phyloP scores from a whole-genome alignment of 2,797 vertebrate species.

The Onychomys arenicola region DNA sequence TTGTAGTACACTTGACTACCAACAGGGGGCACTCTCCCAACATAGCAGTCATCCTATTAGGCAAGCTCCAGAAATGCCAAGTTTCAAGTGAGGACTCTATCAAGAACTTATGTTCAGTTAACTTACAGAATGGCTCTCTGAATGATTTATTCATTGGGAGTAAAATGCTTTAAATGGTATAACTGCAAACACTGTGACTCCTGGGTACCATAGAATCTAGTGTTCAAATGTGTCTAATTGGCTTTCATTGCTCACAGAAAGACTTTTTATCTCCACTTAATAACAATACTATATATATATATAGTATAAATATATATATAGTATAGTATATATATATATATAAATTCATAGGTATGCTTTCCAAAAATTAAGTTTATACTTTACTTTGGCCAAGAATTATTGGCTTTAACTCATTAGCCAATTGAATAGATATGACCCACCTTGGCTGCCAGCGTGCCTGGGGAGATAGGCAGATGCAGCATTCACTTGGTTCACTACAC shows the following conservation, averaged over 20 bases:
- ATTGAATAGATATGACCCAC: not conserved
- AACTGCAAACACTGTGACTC: not conserved
- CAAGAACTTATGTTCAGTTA: slow-evolving; percentile 7
- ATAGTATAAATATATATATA: too few species aligned
- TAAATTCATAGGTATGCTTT: slow-evolving; percentile 7
- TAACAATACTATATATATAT: not conserved
- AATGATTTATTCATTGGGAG: not conserved
- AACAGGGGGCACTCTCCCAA: slow-evolving; percentile 62
- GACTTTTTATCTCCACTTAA: slow-evolving; percentile 24
- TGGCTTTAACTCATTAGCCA: not conserved
- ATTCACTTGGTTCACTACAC: not conserved
- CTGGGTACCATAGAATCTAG: not conserved
- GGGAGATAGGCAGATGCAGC: not conserved
- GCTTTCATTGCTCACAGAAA: not conserved
- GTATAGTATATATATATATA: not conserved
- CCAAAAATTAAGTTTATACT: slow-evolving; percentile 1
- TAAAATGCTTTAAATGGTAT: slow-evolving; percentile 13
- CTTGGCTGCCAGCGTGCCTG: not conserved
- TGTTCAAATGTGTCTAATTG: slow-evolving; percentile 20
- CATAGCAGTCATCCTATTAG: not conserved
- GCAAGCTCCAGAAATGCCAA: not conserved
- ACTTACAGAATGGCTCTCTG: not conserved
- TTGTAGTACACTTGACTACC: not conserved
- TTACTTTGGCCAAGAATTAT: slow-evolving; percentile 26
- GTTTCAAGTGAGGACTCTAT: slow-evolving; percentile 27